These are phyloP conservation scores for Drosophila affinis DNA, from an alignment of 2,888 invertebrate species.

Conservation along the genomic window DNA sequence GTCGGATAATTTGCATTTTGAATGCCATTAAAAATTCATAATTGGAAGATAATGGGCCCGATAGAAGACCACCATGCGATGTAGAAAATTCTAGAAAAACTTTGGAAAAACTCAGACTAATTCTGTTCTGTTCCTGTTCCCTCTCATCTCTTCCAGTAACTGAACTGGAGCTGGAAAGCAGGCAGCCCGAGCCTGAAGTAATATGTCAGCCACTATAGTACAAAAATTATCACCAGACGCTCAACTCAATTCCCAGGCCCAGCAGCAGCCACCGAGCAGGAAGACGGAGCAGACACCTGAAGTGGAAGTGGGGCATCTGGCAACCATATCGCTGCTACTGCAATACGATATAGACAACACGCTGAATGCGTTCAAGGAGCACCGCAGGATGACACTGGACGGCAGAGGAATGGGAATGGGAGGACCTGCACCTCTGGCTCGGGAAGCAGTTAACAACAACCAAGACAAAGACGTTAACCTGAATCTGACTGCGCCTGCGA, in stretches of 20 bases:
- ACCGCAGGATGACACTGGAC: conserved; percentile 53
- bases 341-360: conserved; percentile 84
- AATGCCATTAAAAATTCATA: conserved; percentile 68
- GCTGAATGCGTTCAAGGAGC: conserved; percentile 82
- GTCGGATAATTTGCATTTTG: conserved; percentile 62
- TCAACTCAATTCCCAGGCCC: conserved; percentile 23
- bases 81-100: conserved; percentile 32
- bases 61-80: conserved; percentile 6
- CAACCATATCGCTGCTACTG: conserved; percentile 82
- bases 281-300: background rate
- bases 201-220: conserved; percentile 74
- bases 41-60: conserved; percentile 66
- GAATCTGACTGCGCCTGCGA: conserved; percentile 11
- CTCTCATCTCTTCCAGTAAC: background rate
- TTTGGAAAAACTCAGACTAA: conserved; percentile 31
- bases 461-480: conserved; percentile 34
- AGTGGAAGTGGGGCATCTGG: conserved; percentile 48
- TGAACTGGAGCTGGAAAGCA: conserved; percentile 41
- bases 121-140: background rate
- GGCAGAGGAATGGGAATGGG: conserved; percentile 7
- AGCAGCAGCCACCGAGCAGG: conserved; percentile 6
- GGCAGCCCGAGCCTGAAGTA: conserved; percentile 37
- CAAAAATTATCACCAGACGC: conserved; percentile 60
- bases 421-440: conserved; percentile 2
- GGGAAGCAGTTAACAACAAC: conserved; percentile 11